phyloP scores from a whole-genome alignment of 2,113 vertebrate species.

The Hypanus sabinus region DNA sequence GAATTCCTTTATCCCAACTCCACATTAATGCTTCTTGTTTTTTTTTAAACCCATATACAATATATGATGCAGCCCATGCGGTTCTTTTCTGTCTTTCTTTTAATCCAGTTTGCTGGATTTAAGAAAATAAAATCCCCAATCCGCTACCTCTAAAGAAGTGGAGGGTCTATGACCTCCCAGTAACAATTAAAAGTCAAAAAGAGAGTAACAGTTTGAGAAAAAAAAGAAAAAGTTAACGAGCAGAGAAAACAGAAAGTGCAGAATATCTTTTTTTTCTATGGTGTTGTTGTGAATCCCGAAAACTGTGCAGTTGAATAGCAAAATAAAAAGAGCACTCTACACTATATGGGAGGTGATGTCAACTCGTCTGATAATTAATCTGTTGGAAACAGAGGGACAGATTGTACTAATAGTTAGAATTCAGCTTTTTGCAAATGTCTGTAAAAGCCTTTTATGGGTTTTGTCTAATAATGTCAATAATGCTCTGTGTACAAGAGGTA shows the following conservation, averaged over 20 bases:
- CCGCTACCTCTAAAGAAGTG: neutral
- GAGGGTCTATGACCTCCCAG: neutral
- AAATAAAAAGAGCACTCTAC: neutral
- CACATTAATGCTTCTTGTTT: neutral
- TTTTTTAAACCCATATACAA: neutral
- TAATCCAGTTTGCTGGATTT: conserved; percentile 21
- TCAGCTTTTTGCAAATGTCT: conserved; percentile 4
- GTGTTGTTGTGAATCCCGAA: conserved; percentile 7
- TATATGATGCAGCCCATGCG: neutral
- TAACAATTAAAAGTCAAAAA: neutral
- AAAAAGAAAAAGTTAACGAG: conserved; percentile 10
- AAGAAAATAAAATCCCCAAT: conserved; percentile 25
- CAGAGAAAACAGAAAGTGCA: neutral
- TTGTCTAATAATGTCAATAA: conserved; percentile 30
- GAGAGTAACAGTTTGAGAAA: neutral
- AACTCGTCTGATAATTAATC: conserved; percentile 27
- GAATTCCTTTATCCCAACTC: conserved; percentile 2
- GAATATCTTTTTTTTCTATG: conserved; percentile 26
- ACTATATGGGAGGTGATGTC: conserved; percentile 14
- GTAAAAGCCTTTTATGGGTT: conserved; percentile 7
- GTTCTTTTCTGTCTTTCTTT: neutral
- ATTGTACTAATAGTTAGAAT: neutral
- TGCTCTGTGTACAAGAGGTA: neutral
- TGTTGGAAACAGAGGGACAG: conserved; percentile 1
- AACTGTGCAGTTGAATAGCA: neutral